Conservation (phyloP, 2,113 vertebrate species). For the Coptodon rendalli region DNA sequence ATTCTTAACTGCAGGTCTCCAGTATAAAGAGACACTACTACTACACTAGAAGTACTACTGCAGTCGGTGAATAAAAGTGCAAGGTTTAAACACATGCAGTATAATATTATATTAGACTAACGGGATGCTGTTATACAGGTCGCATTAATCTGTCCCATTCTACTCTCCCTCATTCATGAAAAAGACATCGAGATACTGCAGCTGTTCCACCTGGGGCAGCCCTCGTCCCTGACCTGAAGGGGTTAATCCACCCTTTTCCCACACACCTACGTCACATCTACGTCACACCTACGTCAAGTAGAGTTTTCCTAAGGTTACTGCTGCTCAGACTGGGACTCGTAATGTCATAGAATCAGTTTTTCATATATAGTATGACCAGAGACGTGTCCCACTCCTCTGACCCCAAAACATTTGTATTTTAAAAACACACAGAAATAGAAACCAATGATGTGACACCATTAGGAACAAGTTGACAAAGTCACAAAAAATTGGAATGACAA, state of each 20-base stretch:
- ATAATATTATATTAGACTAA: background rate
- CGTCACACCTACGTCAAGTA: too few relatives aligned
- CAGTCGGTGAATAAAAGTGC: background rate
- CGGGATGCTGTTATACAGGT: background rate
- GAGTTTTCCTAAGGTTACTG: background rate
- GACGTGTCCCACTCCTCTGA: background rate
- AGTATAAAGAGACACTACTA: background rate
- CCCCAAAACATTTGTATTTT: background rate
- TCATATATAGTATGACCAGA: background rate
- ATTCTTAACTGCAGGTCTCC: background rate
- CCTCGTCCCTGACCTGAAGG: too few relatives aligned
- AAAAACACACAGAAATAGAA: background rate
- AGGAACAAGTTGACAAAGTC: background rate
- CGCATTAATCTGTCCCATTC: background rate
- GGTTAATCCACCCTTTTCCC: too few relatives aligned
- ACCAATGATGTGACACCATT: background rate
- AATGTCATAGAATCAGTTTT: background rate
- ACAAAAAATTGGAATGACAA: background rate
- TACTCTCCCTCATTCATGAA: background rate
- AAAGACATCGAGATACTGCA: background rate
- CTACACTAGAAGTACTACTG: background rate
- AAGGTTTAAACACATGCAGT: accelerated
- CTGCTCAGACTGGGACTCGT: background rate
- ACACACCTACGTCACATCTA: accelerated
- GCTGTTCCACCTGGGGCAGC: background rate